These are phyloP conservation scores for Cynaeus angustus DNA, from an alignment of 2,888 invertebrate genomes.

Conservation along the genomic window DNA sequence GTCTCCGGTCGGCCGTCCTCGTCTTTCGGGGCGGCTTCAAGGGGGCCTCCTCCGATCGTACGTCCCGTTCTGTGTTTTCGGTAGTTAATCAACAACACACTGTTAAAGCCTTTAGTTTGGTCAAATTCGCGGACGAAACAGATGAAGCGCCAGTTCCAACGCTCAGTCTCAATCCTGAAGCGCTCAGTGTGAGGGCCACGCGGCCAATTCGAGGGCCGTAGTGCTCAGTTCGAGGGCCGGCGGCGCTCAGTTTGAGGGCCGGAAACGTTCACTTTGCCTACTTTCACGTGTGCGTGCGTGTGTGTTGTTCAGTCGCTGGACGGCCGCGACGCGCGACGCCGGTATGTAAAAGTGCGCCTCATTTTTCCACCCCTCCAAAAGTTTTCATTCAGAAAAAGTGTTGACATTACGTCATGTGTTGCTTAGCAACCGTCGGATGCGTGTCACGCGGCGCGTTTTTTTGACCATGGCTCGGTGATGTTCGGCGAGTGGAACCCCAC, in stretches of 20 bases:
- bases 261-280: not conserved
- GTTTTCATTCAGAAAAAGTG: conserved; percentile 77
- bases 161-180: conserved; percentile 48
- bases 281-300: conserved; percentile 49
- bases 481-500: conserved; percentile 66
- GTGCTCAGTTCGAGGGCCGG: not conserved
- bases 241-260: conserved; percentile 3
- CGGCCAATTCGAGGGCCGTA: not conserved
- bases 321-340: conserved; percentile 51
- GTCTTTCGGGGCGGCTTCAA: conserved; percentile 47
- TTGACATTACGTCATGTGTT: conserved; percentile 70
- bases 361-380: conserved; percentile 73
- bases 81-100: conserved; percentile 69
- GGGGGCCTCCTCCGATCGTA: conserved; percentile 58
- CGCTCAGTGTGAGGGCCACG: conserved; percentile 1
- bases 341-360: conserved; percentile 66
- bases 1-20: conserved; percentile 59
- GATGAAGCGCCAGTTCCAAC: conserved; percentile 62
- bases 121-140: conserved; percentile 72
- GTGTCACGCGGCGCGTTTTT: conserved; percentile 58
- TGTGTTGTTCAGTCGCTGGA: conserved; percentile 55
- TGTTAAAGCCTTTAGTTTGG: conserved; percentile 74
- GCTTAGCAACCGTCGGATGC: conserved; percentile 68
- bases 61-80: conserved; percentile 59
- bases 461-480: conserved; percentile 57